A percentile compares a stretch with the other conserved stretches of the same genome.
Conservation (phyloP, 64 coral and sea anemone species). For the Montipora sp. region DNA sequence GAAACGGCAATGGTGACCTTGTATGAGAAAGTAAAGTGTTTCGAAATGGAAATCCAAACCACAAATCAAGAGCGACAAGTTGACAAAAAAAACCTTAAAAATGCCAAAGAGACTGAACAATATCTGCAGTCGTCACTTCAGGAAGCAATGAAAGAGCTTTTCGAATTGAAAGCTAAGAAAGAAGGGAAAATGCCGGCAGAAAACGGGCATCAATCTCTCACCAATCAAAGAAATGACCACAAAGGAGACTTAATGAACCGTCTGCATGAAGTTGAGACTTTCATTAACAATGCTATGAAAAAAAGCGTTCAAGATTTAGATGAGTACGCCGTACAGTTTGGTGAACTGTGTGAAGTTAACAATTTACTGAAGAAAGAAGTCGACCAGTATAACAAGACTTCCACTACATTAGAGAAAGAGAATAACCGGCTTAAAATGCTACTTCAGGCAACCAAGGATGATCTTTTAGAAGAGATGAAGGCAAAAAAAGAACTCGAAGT, state of each 20-base stretch:
- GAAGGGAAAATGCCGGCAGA: not conserved
- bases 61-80: constrained; percentile 7
- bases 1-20: not conserved
- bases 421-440: not conserved
- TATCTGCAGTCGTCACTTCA: constrained; percentile 33
- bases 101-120: constrained; percentile 4
- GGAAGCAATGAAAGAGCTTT: constrained; percentile 10
- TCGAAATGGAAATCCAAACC: constrained; percentile 13
- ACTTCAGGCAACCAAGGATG: constrained; percentile 18
- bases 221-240: not conserved
- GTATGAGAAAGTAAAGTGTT: constrained; percentile 24
- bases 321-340: not conserved
- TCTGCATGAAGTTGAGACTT: not conserved
- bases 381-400: not conserved
- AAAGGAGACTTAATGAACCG: not conserved
- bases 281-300: not conserved
- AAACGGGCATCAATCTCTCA: not conserved
- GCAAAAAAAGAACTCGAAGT: constrained; percentile 26
- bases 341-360: constrained; percentile 17
- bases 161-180: constrained; percentile 15
- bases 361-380: not conserved
- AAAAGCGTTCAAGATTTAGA: constrained; percentile 2
- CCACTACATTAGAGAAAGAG: not conserved
- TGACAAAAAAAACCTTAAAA: constrained; percentile 45
- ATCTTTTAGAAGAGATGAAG: constrained; percentile 20